Percentiles rank a stretch among this genome's conserved stretches.
phyloP scores from a whole-genome alignment of 53 echinoderm and acorn worm species.

The Glandiceps talaboti region DNA sequence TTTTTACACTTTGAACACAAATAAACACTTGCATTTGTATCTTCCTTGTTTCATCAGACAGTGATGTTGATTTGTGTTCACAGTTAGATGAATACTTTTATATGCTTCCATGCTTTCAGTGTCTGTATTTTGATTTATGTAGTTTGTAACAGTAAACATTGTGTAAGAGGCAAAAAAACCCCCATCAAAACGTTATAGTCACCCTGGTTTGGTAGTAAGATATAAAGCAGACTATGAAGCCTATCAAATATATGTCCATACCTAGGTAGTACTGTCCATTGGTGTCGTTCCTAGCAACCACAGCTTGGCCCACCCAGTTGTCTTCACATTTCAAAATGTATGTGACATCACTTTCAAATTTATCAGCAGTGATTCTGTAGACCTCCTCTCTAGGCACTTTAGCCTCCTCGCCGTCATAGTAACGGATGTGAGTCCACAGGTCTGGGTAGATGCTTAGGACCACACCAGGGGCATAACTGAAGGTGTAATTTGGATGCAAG shows the following conservation, averaged over 20 bases:
- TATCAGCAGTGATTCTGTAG: slow-evolving; percentile 37
- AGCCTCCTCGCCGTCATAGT: slow-evolving; percentile 69
- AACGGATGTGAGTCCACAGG: slow-evolving; percentile 76
- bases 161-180: no score
- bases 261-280: slow-evolving; percentile 74
- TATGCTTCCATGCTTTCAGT: no score
- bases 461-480: slow-evolving; percentile 62
- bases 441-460: slow-evolving; percentile 53
- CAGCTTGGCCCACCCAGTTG: slow-evolving; percentile 64
- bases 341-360: slow-evolving; percentile 39
- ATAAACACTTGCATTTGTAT: no score
- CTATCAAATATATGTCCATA: slow-evolving; percentile 28
- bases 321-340: slow-evolving; percentile 63
- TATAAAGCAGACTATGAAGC: no score
- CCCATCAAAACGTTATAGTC: no score
- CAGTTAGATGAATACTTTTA: no score
- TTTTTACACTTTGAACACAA: no score
- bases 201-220: no score
- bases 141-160: no score
- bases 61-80: no score
- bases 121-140: no score
- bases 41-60: no score
- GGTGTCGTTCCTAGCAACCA: slow-evolving; percentile 59
- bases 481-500: slow-evolving; percentile 65
- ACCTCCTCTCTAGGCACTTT: slow-evolving; percentile 88